Conservation (phyloP, 2,113 vertebrate genomes). For the Nestor notabilis region DNA sequence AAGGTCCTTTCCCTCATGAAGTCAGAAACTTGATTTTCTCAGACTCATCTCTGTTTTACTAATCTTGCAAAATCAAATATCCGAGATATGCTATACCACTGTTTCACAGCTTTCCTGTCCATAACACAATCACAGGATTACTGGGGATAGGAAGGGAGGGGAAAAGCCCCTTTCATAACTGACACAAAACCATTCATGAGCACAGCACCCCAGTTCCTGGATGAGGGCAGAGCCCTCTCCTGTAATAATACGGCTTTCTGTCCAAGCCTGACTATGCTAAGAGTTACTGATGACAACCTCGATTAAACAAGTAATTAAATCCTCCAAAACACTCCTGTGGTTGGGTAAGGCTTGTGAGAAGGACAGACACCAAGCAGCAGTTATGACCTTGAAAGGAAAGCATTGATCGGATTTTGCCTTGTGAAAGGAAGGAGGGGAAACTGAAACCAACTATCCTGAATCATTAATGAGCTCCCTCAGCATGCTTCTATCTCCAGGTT, state of each 20-base stretch:
- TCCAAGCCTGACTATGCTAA: accelerated
- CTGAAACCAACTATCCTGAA: conserved; percentile 84
- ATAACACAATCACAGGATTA: neutral
- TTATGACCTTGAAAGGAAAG: conserved; percentile 85
- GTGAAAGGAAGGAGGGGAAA: conserved; percentile 77
- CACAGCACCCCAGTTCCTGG: neutral
- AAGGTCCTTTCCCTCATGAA: neutral
- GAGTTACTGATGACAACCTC: neutral
- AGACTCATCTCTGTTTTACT: neutral
- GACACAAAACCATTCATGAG: accelerated
- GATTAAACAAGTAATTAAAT: neutral
- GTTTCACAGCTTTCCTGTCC: neutral
- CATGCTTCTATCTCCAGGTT: conserved; percentile 15
- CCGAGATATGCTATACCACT: neutral
- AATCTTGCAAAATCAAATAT: neutral
- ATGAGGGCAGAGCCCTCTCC: neutral
- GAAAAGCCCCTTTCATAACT: neutral
- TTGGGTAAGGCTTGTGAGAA: neutral
- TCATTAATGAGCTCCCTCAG: conserved; percentile 82
- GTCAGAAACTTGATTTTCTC: neutral
- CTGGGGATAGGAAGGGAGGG: neutral
- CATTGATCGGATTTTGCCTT: conserved; percentile 79
- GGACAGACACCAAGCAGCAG: conserved; percentile 11
- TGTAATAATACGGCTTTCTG: neutral
- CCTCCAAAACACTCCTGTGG: neutral